phyloP scores from a whole-genome alignment of 1,140 invertebrate genomes.

The Subanguina moxae region DNA sequence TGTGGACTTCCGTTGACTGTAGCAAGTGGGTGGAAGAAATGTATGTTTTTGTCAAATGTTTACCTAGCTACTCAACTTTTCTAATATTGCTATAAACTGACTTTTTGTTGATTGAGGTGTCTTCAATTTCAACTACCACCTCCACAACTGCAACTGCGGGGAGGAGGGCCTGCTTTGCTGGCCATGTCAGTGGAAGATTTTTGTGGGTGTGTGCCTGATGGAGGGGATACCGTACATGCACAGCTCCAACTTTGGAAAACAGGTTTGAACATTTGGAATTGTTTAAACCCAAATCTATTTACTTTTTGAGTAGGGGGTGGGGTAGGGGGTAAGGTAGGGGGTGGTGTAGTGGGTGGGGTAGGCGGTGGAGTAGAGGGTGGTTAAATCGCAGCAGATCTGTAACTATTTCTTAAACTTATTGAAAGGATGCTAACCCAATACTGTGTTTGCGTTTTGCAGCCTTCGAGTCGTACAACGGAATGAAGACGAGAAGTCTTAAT shows the following conservation, averaged over 20 bases:
- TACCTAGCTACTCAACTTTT: not conserved
- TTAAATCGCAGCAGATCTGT: too few relatives aligned
- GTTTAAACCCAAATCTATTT: too few relatives aligned
- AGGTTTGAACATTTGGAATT: constrained; percentile 46
- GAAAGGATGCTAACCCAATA: too few relatives aligned
- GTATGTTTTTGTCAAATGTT: not conserved
- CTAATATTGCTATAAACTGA: not conserved
- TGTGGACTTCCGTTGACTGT: not conserved
- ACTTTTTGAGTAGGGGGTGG: too few relatives aligned
- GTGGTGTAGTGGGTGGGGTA: too few relatives aligned
- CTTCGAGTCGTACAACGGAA: constrained; percentile 25
- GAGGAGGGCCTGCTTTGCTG: not conserved
- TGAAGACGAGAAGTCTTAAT: not conserved
- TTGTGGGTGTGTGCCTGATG: constrained; percentile 45
- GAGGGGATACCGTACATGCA: constrained; percentile 58
- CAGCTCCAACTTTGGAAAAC: constrained; percentile 62
- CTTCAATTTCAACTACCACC: not conserved
- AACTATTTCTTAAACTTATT: too few relatives aligned
- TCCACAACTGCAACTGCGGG: not conserved
- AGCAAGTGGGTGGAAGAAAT: constrained; percentile 3
- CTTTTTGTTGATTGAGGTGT: not conserved
- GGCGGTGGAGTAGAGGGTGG: too few relatives aligned
- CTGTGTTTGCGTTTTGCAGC: constrained; percentile 9
- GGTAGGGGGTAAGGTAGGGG: too few relatives aligned
- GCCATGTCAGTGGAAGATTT: constrained; percentile 49